Base-by-base conservation (phyloP, 1,140 invertebrate genomes). In the Leptoteleia sp. region DNA sequence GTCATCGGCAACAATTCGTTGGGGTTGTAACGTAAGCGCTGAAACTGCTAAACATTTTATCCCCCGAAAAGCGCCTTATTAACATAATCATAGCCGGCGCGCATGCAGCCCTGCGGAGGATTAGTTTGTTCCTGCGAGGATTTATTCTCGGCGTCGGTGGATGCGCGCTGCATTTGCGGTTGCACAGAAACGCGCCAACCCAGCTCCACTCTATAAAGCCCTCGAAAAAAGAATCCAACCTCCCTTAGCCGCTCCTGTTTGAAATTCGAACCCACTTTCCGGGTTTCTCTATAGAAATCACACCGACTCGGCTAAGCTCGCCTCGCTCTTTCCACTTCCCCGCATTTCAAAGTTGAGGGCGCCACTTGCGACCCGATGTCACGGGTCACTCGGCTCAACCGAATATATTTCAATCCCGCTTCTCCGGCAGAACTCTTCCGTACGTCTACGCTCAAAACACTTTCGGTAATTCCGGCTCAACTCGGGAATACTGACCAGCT, bases 301-400 rank as follows among this genome's bases (percentile, higher is more conserved):
- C 61, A 61, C 37, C 45, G 16, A 40, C 16, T 33, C 52, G 45
- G 29, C 54, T 73, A 73, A 73, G 70, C 59, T 76, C 13, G 22
- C 22, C 59, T 76, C 13, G 22, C 22, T 25, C 22, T 61, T 62
- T 45, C 22, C 47, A 47, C 31, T 12, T 1, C 55, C 6, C 3
- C 29, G 31, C 59, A 65, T 65, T 75, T 75, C 61, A 65, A 62
- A 61, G 54, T 54, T 16, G 62, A 76, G 52, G 72, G 54, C 62
- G 45, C 65, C 65, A 70, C 65, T 71, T 70, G 68, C 76, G 62
- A 64, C 52, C 54, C 47, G 27, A 8, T 59, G 70, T 79, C 76
- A 76, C 72, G 64, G 76, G 76, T 79, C 80, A 75, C 52, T 75
- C 57, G 71, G 62, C 72, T 71, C 72, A 73, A 42, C 42, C 50